Conservation (phyloP, 2,888 invertebrate species). For the Mesorhabditis spiculigera region DNA sequence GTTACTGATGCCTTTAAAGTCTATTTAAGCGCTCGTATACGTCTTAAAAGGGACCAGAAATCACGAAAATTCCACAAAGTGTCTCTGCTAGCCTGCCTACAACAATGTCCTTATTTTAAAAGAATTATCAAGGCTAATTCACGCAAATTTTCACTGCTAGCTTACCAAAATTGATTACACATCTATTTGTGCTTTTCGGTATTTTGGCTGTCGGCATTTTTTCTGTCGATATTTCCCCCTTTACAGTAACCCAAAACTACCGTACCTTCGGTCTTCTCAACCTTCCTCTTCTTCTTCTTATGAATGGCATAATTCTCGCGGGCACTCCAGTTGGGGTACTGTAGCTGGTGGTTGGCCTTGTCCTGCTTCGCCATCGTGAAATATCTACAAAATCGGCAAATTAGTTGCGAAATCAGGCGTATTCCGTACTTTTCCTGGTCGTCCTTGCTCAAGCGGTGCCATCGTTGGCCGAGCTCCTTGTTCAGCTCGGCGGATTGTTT, state of each 20-base stretch:
- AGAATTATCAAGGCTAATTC: too few species aligned
- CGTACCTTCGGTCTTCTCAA: constrained; percentile 50
- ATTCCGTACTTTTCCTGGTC: constrained; percentile 90
- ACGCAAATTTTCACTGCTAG: too few species aligned
- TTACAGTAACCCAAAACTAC: constrained; percentile 6
- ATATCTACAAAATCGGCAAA: constrained; percentile 13
- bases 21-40: too few species aligned
- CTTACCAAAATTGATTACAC: too few species aligned
- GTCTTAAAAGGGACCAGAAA: too few species aligned
- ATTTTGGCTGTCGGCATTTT: too few species aligned
- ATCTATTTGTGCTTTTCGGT: too few species aligned
- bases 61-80: too few species aligned
- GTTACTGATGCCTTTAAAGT: too few species aligned
- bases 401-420: background rate
- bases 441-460: constrained; percentile 98
- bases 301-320: constrained; percentile 99
- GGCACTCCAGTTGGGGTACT: constrained; percentile 99
- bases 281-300: constrained; percentile 96
- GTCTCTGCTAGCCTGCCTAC: too few species aligned
- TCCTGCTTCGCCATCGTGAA: constrained; percentile 72
- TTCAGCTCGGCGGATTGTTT: constrained; percentile 87
- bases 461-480: constrained; percentile 91
- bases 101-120: too few species aligned
- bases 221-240: too few species aligned
- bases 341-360: constrained; percentile 97